Percentiles rank a stretch among this genome's conserved stretches.
phyloP scores from a whole-genome alignment of 64 coral and sea anemone species.

The Anthopleura sola region DNA sequence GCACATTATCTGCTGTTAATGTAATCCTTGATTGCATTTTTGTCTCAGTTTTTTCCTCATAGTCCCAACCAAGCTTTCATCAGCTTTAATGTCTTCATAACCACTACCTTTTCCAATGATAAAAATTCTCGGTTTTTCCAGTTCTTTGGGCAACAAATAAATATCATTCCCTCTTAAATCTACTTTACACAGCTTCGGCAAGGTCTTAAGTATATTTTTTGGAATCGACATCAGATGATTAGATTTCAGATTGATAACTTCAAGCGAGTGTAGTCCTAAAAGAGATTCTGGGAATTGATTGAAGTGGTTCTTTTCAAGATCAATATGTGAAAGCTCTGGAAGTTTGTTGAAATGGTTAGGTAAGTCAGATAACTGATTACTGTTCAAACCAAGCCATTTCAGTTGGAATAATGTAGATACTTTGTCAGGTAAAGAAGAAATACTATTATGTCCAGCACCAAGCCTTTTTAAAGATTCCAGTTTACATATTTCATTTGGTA shows the following conservation, averaged over 20 bases:
- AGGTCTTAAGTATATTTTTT: not conserved
- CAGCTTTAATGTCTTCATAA: constrained; percentile 35
- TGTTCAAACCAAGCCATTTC: constrained; percentile 68
- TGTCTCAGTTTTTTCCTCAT: constrained; percentile 27
- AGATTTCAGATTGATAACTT: constrained; percentile 56
- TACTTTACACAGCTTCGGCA: constrained; percentile 60
- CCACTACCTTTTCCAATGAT: constrained; percentile 63
- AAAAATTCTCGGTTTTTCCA: constrained; percentile 74
- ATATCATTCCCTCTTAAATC: constrained; percentile 78
- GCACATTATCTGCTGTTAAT: not conserved
- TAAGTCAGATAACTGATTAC: constrained; percentile 69
- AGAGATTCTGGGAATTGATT: constrained; percentile 61
- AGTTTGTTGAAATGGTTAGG: constrained; percentile 70
- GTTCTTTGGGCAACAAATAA: constrained; percentile 69
- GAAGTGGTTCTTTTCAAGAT: constrained; percentile 82
- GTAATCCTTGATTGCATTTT: not conserved
- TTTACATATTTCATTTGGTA: constrained; percentile 89
- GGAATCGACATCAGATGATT: constrained; percentile 62
- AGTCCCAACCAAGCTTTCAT: constrained; percentile 16
- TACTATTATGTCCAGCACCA: constrained; percentile 80
- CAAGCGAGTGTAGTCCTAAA: constrained; percentile 46
- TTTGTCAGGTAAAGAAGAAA: constrained; percentile 61
- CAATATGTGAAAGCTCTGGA: constrained; percentile 51
- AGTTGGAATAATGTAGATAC: constrained; percentile 48
- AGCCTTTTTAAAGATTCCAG: constrained; percentile 73